These are phyloP conservation scores for Heliconius charithonia DNA, from an alignment of 2,888 invertebrate genomes.

Conservation along the genomic window DNA sequence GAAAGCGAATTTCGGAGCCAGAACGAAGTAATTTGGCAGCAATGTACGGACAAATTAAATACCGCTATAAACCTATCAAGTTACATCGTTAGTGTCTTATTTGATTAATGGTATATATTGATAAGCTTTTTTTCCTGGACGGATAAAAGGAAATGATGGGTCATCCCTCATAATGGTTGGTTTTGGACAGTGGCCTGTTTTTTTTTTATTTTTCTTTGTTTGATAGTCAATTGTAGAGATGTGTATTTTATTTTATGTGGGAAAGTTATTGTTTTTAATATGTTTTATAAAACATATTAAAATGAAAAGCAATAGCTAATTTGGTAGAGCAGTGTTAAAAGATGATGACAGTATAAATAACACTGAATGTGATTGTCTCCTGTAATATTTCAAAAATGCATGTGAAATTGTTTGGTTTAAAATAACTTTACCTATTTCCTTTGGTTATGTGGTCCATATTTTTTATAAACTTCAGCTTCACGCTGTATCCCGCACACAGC, in stretches of 20 bases:
- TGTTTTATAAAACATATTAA: too few relatives aligned
- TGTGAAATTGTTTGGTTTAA: too few relatives aligned
- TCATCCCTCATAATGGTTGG: constrained; percentile 38
- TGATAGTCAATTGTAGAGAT: background rate
- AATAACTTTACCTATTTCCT: too few relatives aligned
- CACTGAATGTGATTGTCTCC: too few relatives aligned
- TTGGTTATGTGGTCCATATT: too few relatives aligned
- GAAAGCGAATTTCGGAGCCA: constrained; percentile 48
- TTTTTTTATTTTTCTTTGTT: constrained; percentile 15
- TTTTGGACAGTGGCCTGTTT: constrained; percentile 10
- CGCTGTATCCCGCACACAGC: too few relatives aligned
- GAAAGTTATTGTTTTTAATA: background rate
- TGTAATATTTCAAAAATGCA: too few relatives aligned
- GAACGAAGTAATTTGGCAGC: constrained; percentile 65
- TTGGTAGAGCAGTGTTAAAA: too few relatives aligned
- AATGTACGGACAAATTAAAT: constrained; percentile 58
- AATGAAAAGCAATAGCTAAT: too few relatives aligned
- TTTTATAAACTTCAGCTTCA: too few relatives aligned
- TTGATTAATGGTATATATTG: constrained; percentile 45
- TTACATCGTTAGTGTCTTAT: constrained; percentile 48
- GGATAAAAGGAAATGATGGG: constrained; percentile 41
- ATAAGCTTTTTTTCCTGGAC: constrained; percentile 36
- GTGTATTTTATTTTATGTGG: background rate
- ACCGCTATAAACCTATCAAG: constrained; percentile 51
- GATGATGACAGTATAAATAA: too few relatives aligned